Evolutionary conservation across 2,888 invertebrate genomes (phyloP).

Genomic region (Standfussiana lucernea): DNA sequence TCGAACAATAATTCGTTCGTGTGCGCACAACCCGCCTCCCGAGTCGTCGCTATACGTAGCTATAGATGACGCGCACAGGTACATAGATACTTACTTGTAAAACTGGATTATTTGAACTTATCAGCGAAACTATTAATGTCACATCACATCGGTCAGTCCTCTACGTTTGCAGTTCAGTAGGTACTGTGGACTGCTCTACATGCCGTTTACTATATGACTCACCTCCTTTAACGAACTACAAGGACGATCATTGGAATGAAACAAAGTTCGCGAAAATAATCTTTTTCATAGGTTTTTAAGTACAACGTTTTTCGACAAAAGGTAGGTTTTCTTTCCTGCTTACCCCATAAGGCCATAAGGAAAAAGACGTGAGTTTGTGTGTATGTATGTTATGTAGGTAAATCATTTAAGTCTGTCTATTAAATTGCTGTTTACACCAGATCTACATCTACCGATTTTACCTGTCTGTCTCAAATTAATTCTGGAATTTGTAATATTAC

Average conservation of each 20-base stretch:
- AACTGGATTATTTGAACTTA: no score
- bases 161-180: not conserved
- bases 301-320: not conserved
- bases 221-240: not conserved
- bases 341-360: not conserved
- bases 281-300: not conserved
- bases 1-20: no score
- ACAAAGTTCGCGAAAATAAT: not conserved
- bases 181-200: not conserved
- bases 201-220: not conserved
- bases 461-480: not conserved
- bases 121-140: no score
- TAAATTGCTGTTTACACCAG: not conserved
- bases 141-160: not conserved
- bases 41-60: no score
- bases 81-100: no score
- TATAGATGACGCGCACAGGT: no score
- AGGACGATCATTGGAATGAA: not conserved
- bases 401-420: not conserved
- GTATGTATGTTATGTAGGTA: not conserved
- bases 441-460: not conserved
- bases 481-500: not conserved
- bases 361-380: not conserved
- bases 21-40: no score
- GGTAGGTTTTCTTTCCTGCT: not conserved